These are phyloP conservation scores for Atta colombica DNA, from an alignment of 1,140 invertebrate genomes.

Conservation along the genomic window DNA sequence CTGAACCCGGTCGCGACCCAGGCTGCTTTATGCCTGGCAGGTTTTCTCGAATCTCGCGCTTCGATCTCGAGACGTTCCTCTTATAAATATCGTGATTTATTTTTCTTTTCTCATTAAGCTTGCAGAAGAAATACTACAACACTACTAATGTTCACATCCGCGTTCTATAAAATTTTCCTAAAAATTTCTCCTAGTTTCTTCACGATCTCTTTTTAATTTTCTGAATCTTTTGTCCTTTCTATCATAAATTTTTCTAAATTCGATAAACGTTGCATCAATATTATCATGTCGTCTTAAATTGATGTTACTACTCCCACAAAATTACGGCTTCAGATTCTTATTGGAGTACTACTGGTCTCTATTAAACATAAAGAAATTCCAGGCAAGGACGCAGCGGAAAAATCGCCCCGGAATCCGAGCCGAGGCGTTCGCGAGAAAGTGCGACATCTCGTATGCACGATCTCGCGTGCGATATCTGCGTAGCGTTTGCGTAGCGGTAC, in stretches of 20 bases:
- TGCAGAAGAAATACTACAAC: not conserved
- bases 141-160: not conserved
- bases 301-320: no score
- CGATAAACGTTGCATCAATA: not conserved
- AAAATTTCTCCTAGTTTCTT: not conserved
- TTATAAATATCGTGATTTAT: not conserved
- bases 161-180: not conserved
- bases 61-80: not conserved
- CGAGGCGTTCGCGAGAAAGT: not conserved
- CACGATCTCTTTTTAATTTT: not conserved
- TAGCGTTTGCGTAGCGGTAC: slow-evolving; percentile 80
- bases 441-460: not conserved
- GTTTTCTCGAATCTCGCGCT: slow-evolving; percentile 25
- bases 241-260: not conserved
- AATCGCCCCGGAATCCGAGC: not conserved
- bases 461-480: slow-evolving; percentile 51
- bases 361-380: not conserved
- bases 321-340: no score
- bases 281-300: not conserved
- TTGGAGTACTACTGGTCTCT: no score
- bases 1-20: slow-evolving; percentile 19
- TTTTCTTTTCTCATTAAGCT: not conserved
- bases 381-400: not conserved
- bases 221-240: not conserved
- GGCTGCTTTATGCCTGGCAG: not conserved